Evolutionary conservation across 2,888 invertebrate genomes (phyloP).

Genomic region (Harpalus rufipes): DNA sequence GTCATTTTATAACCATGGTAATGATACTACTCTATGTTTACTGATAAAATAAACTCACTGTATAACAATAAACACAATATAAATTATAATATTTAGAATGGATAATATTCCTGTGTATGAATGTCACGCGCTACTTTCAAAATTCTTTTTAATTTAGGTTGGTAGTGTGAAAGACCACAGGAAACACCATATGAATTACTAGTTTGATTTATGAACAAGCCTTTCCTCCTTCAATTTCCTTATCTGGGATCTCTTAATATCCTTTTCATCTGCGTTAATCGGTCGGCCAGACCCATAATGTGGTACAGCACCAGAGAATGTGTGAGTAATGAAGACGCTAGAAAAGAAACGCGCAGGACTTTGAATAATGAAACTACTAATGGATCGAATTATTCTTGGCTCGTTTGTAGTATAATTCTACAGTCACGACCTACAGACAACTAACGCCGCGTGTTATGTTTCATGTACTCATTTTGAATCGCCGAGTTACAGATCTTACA

Average conservation of each 20-base stretch:
- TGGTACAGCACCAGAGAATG: slow-evolving; percentile 24
- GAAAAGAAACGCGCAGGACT: slow-evolving; percentile 32
- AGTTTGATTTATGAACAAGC: slow-evolving; percentile 3
- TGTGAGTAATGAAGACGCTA: slow-evolving; percentile 34
- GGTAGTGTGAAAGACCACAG: not conserved
- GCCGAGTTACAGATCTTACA: slow-evolving; percentile 9
- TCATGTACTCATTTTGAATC: slow-evolving; percentile 42
- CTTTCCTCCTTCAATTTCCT: slow-evolving; percentile 2
- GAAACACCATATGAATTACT: not conserved
- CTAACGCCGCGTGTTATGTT: slow-evolving; percentile 36
- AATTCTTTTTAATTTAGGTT: not conserved
- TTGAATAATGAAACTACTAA: slow-evolving; percentile 65
- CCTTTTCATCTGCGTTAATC: slow-evolving; percentile 31
- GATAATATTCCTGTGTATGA: not conserved
- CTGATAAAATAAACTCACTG: no score
- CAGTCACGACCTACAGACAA: slow-evolving; percentile 50
- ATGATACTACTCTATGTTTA: no score
- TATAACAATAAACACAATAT: no score
- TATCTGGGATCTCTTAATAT: slow-evolving; percentile 7
- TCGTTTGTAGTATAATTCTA: slow-evolving; percentile 59
- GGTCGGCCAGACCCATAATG: not conserved
- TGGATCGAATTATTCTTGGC: slow-evolving; percentile 65
- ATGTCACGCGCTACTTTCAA: not conserved
- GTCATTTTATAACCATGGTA: no score
- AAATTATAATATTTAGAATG: not conserved